Base-by-base conservation (phyloP, 2,797 vertebrate species). In the Myiothlypis chrysogaster region DNA sequence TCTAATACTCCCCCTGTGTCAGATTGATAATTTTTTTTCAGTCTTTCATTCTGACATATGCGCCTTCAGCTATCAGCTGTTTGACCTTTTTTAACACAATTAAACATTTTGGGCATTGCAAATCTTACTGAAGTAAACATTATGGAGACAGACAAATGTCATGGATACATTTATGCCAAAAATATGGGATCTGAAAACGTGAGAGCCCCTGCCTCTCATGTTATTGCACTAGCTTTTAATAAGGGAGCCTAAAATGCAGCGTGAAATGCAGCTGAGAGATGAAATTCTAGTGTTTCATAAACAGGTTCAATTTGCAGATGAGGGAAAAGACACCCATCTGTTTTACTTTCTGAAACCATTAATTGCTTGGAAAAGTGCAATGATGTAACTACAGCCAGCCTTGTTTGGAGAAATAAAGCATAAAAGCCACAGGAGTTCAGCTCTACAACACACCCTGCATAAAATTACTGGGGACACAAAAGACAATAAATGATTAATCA, bases 1-100 rank as follows among this genome's bases (percentile, higher is more conserved):
- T 96, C 95, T 97, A 97, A 97, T 98, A 97, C 93, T 96, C 95
- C 95, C 94, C 65, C 90, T 82, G 96, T 95, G 97, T 96, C 95
- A 21, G 73, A 88, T 87, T 95, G 96, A 94, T 96, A 93, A 95
- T 96, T 94, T 96, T 96, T 96, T 96, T 95, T 81, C 93, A 82
- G 94, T 81, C 80, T 87, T 93, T 96, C 96, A 76, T 93, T 97
- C 90, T 97, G 97, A 97, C 96, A 95, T 53, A 94, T 87, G 95
- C 0, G 68, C 93, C 92, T 97, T 97, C 95, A 97, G 95, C 94
- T 95, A 97, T 97, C 96, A 94, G 96, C 94, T 95, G 94, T 73
- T 1, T 92, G 94, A 95, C 92, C 94, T 93, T 94, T 94, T 56
- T 71, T 43, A 90, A 92, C 50, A 63, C 84, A 87, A 60, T 87